phyloP scores from a whole-genome alignment of 2,113 vertebrate species.

The Bubalus kerabau region DNA sequence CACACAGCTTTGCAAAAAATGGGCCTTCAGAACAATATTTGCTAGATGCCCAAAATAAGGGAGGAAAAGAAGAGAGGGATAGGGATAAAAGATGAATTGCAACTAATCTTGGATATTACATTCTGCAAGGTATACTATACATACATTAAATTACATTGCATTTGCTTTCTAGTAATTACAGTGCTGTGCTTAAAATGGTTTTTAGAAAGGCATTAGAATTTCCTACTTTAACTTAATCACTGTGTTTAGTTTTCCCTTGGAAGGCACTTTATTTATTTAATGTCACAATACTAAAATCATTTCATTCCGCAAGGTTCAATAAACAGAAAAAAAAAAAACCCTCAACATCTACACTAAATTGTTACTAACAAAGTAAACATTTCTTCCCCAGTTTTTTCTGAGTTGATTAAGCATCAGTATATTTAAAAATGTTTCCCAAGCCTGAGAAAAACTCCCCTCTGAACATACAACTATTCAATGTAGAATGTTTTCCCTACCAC shows the following conservation, averaged over 20 bases:
- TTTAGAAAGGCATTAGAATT: constrained; percentile 48
- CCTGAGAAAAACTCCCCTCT: constrained; percentile 61
- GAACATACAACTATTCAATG: constrained; percentile 48
- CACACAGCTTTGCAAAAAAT: background rate
- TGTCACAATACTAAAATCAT: constrained; percentile 60
- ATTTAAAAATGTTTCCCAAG: constrained; percentile 56
- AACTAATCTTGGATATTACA: background rate
- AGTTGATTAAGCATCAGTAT: constrained; percentile 65
- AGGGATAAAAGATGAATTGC: background rate
- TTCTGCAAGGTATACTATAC: background rate
- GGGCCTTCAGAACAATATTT: background rate
- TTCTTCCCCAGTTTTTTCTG: constrained; percentile 44
- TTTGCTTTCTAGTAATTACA: constrained; percentile 38
- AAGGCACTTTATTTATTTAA: constrained; percentile 62
- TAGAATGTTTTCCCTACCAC: constrained; percentile 68
- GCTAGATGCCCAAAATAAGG: background rate
- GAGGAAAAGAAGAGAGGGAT: background rate
- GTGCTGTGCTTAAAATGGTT: constrained; percentile 21
- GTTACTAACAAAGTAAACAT: constrained; percentile 68
- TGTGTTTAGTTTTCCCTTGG: constrained; percentile 55
- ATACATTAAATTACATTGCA: background rate
- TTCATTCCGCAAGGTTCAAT: constrained; percentile 58
- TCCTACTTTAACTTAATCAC: constrained; percentile 48
- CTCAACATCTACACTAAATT: constrained; percentile 60
- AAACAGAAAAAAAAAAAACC: constrained; percentile 42